Base-by-base conservation (phyloP, 2,797 vertebrate genomes). In the Micropoecilia bifurca region DNA sequence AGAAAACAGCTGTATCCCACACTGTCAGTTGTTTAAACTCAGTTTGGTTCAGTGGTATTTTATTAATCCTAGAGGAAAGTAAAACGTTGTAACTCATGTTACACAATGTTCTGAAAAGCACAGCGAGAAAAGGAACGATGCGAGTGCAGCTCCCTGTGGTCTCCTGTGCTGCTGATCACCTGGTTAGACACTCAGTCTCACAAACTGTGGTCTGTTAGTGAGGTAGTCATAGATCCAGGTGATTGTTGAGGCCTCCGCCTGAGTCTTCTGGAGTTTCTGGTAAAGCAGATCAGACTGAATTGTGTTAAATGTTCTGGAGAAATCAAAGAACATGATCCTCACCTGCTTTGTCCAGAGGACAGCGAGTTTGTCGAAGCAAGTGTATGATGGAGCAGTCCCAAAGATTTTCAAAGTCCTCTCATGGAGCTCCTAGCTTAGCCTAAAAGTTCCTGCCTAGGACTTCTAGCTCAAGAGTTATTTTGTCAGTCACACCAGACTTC, bases 1-100 rank as follows among this genome's bases (percentile, higher is more conserved):
- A 84, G 72, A 81, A 63, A 22, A 20, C 45, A 47, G 28, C n/a
- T 76, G 14, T 63, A 41, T 25, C 39, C 59, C 5, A 8, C 16
- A 63, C 59, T 63, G 59, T 63, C 28, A 61, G 28, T 59, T 61
- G 48, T 61, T 61, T 30, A 16, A 14, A 30, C 14, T 28, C 12
- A 28, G n/a, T 57, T 28, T n/a, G 4, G n/a, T 12, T 28, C 10
- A 28, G 4, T 4, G 28, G 12, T 28, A 57, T 4, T n/a, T 57
- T 57, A 28, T 28, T 13, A n/a, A 57, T 57, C 55, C n/a, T 12
- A 28, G 55, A 28, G 13, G 13, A 28, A 61, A 61, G 14, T 61
- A 30, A 61, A 57, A 57, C 13, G 12, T 57, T 57, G 25, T 57
- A 55, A 57, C 10, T 57, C 53, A 13, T 57, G n/a, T 57, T 12